Evolutionary conservation across 1,140 invertebrate species (phyloP).

Genomic region (Phymorhynchus buccinoides): DNA sequence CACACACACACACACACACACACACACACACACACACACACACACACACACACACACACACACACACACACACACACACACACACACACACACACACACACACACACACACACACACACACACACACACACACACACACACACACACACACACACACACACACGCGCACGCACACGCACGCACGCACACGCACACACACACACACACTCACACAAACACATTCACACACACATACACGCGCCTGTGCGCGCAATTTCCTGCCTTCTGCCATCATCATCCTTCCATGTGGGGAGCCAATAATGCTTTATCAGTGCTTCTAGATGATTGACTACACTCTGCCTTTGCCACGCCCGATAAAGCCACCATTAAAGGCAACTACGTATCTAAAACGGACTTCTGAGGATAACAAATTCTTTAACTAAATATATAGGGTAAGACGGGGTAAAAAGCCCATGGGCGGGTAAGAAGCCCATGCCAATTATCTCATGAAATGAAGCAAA

Average conservation of each 20-base stretch:
- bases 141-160: not conserved
- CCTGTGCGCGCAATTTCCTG: no score
- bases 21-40: not conserved
- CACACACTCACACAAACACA: not conserved
- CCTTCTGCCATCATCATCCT: no score
- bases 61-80: not conserved
- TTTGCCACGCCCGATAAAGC: not conserved
- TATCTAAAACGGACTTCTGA: not conserved
- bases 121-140: not conserved
- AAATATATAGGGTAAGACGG: no score
- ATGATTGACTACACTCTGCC: not conserved
- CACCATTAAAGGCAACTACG: not conserved
- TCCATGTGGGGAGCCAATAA: no score
- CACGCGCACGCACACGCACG: no score
- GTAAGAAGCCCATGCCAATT: no score
- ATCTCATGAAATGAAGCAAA: no score
- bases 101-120: not conserved
- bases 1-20: not conserved
- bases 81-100: constrained; percentile 2
- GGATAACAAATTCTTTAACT: not conserved
- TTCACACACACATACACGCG: not conserved
- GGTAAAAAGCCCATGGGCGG: no score
- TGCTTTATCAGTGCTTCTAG: constrained; percentile 6
- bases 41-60: not conserved
- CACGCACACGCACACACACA: not conserved